A percentile compares a stretch with the other conserved stretches of the same genome.
Conservation (phyloP, 2,113 vertebrate species). For the Saccopteryx bilineata region DNA sequence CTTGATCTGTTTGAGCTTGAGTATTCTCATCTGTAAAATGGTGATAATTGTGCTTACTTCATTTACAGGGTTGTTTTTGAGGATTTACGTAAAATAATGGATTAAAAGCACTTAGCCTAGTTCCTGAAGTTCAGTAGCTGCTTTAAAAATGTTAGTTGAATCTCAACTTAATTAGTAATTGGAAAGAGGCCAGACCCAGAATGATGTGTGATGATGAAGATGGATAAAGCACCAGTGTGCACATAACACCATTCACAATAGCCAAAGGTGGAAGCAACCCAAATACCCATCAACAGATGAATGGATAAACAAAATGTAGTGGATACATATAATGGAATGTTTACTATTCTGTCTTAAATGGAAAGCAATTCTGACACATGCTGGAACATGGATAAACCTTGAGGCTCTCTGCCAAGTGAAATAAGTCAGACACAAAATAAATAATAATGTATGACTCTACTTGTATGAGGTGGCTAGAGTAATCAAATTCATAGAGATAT, state of each 20-base stretch:
- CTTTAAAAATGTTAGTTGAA: not conserved
- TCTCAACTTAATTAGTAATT: not conserved
- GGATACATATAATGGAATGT: not conserved
- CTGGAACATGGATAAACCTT: not conserved
- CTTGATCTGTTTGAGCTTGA: not conserved
- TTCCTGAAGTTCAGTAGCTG: not conserved
- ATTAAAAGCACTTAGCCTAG: not conserved
- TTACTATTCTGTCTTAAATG: not conserved
- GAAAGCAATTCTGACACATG: not conserved
- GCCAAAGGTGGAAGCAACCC: too few relatives aligned
- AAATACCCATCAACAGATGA: too few relatives aligned
- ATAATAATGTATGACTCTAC: not conserved
- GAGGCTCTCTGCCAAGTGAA: not conserved
- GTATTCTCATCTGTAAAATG: not conserved
- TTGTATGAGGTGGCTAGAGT: not conserved
- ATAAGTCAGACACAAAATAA: not conserved
- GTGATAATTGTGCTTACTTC: not conserved
- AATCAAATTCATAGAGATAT: not conserved
- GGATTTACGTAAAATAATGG: not conserved
- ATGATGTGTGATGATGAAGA: not conserved
- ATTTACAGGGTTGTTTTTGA: not conserved
- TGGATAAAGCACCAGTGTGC: not conserved
- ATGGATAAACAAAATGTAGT: too few relatives aligned
- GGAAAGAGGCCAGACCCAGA: not conserved
- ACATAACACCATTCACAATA: not conserved